Evolutionary conservation across 2,113 vertebrate genomes (phyloP).

Genomic region (Anolis carolinensis): DNA sequence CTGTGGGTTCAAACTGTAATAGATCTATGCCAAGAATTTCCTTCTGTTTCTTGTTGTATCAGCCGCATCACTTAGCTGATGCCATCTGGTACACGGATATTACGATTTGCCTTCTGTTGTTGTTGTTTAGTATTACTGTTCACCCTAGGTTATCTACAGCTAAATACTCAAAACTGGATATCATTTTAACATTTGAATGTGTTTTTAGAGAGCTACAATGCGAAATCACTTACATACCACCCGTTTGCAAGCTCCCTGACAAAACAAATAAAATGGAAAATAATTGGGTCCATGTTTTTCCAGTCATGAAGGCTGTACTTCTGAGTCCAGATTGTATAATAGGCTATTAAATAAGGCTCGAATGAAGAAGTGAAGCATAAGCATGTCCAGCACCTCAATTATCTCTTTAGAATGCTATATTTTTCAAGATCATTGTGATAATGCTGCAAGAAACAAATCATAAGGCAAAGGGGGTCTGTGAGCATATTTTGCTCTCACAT

Average conservation of each 20-base stretch:
- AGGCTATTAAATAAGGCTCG: conserved; percentile 12
- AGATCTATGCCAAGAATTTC: conserved; percentile 73
- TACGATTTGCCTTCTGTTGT: conserved; percentile 63
- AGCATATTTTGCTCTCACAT: background rate
- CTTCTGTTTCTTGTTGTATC: conserved; percentile 63
- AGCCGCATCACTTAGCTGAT: conserved; percentile 64
- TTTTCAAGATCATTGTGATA: background rate
- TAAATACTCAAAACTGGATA: conserved; percentile 52
- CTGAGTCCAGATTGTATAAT: background rate
- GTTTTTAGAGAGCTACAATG: conserved; percentile 48
- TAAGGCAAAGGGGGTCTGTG: background rate
- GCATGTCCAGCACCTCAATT: background rate
- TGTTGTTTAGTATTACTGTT: conserved; percentile 31
- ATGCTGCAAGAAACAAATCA: background rate
- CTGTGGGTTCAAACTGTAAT: conserved; percentile 38
- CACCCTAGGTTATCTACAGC: conserved; percentile 73
- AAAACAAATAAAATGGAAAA: conserved; percentile 27
- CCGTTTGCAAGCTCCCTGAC: background rate
- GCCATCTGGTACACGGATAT: conserved; percentile 84
- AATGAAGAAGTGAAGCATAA: background rate
- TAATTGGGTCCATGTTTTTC: conserved; percentile 2
- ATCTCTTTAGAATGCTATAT: background rate
- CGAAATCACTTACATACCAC: conserved; percentile 40
- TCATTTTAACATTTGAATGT: conserved; percentile 40
- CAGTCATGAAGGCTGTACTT: conserved; percentile 1